Percentiles rank a stretch among this genome's conserved stretches.
Evolutionary conservation across 2,113 vertebrate species (phyloP).

Genomic region (Phalacrocorax aristotelis): DNA sequence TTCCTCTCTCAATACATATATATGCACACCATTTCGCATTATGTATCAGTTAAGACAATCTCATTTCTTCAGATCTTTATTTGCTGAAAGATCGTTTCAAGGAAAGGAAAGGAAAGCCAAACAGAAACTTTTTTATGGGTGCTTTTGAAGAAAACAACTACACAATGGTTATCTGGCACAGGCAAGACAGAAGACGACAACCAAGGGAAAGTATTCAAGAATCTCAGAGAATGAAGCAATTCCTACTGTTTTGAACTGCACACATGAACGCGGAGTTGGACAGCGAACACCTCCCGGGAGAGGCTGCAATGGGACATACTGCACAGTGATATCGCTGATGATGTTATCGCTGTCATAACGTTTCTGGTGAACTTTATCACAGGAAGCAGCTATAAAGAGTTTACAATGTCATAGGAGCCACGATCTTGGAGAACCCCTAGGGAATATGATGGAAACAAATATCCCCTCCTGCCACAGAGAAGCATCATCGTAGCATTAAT

Average conservation of each 20-base stretch:
- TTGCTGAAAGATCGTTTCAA: conserved; percentile 37
- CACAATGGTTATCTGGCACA: background rate
- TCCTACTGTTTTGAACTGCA: conserved; percentile 58
- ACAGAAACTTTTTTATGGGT: conserved; percentile 20
- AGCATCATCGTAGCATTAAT: background rate
- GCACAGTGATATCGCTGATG: fast-evolving
- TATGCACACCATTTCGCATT: background rate
- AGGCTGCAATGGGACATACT: background rate
- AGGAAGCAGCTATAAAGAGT: background rate
- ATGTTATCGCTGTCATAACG: background rate
- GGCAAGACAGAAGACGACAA: conserved; percentile 24
- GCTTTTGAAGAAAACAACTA: conserved; percentile 46
- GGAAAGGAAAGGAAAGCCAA: conserved; percentile 13
- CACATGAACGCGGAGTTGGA: background rate
- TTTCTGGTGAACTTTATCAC: background rate
- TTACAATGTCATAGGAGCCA: background rate
- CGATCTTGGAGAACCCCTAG: background rate
- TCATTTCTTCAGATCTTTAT: background rate
- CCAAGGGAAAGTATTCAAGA: conserved; percentile 39
- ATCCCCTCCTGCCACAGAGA: background rate
- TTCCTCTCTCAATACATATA: background rate
- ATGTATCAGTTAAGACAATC: background rate
- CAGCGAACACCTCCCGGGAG: background rate
- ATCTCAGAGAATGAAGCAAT: conserved; percentile 48
- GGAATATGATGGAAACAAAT: background rate